Evolutionary conservation across 2,888 invertebrate species (phyloP), one percentile per base, ranked within the genome.

Genomic region (Amiota minor): DNA sequence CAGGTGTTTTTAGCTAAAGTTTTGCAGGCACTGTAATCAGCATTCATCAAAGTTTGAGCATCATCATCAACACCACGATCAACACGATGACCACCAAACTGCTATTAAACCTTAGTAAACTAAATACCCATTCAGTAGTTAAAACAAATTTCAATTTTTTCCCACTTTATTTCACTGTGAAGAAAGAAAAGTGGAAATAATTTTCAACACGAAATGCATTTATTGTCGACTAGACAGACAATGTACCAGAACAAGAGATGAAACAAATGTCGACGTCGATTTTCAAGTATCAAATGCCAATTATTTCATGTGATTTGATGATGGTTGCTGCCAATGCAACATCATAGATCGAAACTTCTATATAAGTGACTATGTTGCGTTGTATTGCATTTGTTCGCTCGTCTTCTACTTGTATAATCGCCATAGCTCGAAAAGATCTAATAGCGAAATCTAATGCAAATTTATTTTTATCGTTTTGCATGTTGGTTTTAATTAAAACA

Each of bases 401-500:
- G 11, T 59, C 11, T 59, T n/a, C 16, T 59, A 2, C 23, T 35
- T 45, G 62, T 62, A n/a, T 35, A 35, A 23, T 62, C 62, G 62
- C 35, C 45, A 62, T 35, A 50, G n/a, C 53, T 50, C 4, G 3
- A n/a, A 14, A 16, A 20, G 47, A 65, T 16, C 47, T 65, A 65
- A 65, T 65, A 47, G 64, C 64, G 11, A 65, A 75, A 77, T 77
- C 76, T 73, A 74, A 78, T 74, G 72, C 74, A 78, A 76, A 79
- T 76, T 76, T 74, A 74, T 74, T 78, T 76, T 76, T 78, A 79
- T 79, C 76, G 77, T 81, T 77, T 80, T 83, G 82, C 85, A 86
- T 82, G 86, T 74, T 77, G 75, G 56, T 47, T 76, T 83, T 84
- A 86, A 86, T 82, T 83, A 82, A 84, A 76, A 74, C 56, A n/a